Conservation (phyloP, 2,888 invertebrate genomes). For the Oxytorus armatus region DNA sequence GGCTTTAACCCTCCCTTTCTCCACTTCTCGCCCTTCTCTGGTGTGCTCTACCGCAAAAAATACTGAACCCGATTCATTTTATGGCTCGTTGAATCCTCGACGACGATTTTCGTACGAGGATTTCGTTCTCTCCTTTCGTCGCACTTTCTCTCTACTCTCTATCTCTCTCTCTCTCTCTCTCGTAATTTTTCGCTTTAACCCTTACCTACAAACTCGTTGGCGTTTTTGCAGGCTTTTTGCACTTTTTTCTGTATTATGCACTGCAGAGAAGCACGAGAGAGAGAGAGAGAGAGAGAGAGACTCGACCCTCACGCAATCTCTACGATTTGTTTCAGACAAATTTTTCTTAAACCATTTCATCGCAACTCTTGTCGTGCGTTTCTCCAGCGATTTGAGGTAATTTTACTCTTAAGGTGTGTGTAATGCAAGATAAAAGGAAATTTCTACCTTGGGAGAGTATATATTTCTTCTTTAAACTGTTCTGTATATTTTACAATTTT, state of each 20-base stretch:
- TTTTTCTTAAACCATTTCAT: constrained; percentile 53
- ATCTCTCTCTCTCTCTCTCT: too few relatives aligned
- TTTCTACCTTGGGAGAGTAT: background rate
- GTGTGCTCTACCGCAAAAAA: constrained; percentile 64
- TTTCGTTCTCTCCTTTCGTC: constrained; percentile 13
- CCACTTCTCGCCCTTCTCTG: constrained; percentile 11
- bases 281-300: background rate
- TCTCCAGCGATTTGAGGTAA: constrained; percentile 45
- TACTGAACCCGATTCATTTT: constrained; percentile 72
- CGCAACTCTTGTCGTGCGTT: background rate
- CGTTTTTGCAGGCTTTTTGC: constrained; percentile 31
- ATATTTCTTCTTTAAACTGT: background rate
- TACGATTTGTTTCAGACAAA: constrained; percentile 36
- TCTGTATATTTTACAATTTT: too few relatives aligned
- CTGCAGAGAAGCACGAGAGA: background rate
- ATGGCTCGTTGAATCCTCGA: constrained; percentile 74
- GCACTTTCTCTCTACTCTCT: background rate
- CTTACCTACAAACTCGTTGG: constrained; percentile 25
- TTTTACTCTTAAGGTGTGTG: constrained; percentile 25
- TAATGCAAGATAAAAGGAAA: constrained; percentile 1
- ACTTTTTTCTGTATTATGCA: constrained; percentile 9
- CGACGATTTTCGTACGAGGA: constrained; percentile 62
- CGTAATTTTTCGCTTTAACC: background rate
- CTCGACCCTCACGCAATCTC: constrained; percentile 39
- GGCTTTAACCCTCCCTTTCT: constrained; percentile 22